Evolutionary conservation across 2,113 vertebrate species (phyloP).

Genomic region (Platysteira castanea): DNA sequence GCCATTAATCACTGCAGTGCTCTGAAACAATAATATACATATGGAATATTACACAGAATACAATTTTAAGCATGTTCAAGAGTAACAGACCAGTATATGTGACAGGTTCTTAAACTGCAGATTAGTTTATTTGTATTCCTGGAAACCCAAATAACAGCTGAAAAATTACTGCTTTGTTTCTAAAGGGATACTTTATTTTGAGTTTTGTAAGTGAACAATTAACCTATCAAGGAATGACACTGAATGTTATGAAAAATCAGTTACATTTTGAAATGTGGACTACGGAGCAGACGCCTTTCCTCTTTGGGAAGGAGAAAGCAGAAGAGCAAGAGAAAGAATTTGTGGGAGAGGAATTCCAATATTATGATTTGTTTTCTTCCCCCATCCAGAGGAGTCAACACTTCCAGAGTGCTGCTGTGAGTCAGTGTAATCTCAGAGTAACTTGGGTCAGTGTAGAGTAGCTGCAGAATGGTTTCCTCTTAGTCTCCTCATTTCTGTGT

Average conservation of each 20-base stretch:
- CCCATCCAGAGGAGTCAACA: neutral
- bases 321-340: neutral
- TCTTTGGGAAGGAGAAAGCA: neutral
- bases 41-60: neutral
- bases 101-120: neutral
- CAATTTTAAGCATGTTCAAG: neutral
- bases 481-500: neutral
- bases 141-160: neutral
- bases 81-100: neutral
- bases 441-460: neutral
- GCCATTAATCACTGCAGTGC: neutral
- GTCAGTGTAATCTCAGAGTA: neutral
- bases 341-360: neutral
- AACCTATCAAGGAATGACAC: neutral
- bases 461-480: neutral
- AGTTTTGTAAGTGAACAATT: neutral
- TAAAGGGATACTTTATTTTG: neutral
- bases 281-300: neutral
- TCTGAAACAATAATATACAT: neutral
- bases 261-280: neutral
- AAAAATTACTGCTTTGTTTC: neutral
- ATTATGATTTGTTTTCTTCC: neutral
- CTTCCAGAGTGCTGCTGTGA: neutral
- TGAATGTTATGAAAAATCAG: neutral
- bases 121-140: neutral